phyloP scores from a whole-genome alignment of 2,113 vertebrate genomes.

The Centropus bengalensis region DNA sequence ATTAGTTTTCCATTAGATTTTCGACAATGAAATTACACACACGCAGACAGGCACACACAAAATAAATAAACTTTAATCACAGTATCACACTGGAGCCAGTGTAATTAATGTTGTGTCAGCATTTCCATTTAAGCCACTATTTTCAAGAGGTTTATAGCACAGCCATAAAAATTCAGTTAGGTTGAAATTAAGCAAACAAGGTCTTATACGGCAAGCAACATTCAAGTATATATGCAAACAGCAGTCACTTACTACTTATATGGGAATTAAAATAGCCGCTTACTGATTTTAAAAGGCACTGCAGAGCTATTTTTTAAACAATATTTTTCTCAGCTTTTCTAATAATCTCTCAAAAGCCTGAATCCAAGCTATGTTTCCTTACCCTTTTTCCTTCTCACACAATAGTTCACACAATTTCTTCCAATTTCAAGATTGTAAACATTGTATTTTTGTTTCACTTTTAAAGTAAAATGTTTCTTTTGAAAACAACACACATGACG shows the following conservation, averaged over 20 bases:
- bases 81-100: slow-evolving; percentile 75
- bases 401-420: slow-evolving; percentile 27
- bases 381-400: slow-evolving; percentile 32
- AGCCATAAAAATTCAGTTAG: slow-evolving; percentile 77
- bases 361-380: slow-evolving; percentile 38
- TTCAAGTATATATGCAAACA: slow-evolving; percentile 59
- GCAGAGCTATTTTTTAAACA: slow-evolving; percentile 58
- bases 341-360: slow-evolving; percentile 53
- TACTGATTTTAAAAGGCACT: slow-evolving; percentile 67
- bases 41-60: slow-evolving; percentile 32
- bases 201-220: slow-evolving; percentile 68
- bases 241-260: slow-evolving; percentile 66
- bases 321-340: slow-evolving; percentile 64
- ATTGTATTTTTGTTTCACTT: slow-evolving; percentile 23
- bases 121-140: slow-evolving; percentile 77
- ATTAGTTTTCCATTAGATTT: slow-evolving; percentile 77
- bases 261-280: slow-evolving; percentile 58
- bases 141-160: slow-evolving; percentile 74
- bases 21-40: slow-evolving; percentile 74
- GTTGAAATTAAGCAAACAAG: slow-evolving; percentile 77
- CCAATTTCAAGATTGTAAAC: neutral
- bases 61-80: slow-evolving; percentile 77
- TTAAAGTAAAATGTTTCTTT: slow-evolving; percentile 14
- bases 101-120: slow-evolving; percentile 79
- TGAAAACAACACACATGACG: neutral